Evolutionary conservation across 2,113 vertebrate genomes (phyloP), one percentile per base, ranked within the genome.

Genomic region (Pluvialis apricaria): DNA sequence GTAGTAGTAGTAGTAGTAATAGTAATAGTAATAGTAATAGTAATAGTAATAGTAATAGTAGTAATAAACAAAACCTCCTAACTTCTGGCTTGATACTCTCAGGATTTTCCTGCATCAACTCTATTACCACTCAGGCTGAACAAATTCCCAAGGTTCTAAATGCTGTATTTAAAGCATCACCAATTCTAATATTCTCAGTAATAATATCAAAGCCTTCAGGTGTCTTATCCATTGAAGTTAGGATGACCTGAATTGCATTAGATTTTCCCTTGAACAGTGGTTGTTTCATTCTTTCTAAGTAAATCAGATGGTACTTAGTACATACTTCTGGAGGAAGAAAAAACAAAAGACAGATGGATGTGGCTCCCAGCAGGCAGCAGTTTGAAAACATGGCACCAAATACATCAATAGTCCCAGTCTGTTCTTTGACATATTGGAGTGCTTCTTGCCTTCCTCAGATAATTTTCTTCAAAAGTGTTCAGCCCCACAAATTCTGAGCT

Each of bases 311-410:
- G 83, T 51, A 78, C 49, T 94, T 71, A 65, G 73, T 57, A 69
- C 31, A 57, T 36, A 58, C 16, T 89, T 81, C 77, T 83, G 32
- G 70, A 89, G 44, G 57, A 82, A 86, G 52, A 24, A 93, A 57
- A 89, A 82, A 51, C 80, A 82, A 65, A 90, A 95, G 86, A 85
- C 81, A 93, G 92, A 94, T 87, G 73, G 90, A 95, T 82, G 61
- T 83, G 87, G 40, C 28, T 92, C 70, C 81, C 76, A 94, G 85
- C 55, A 91, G 76, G 81, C 90, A 94, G 81, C 68, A 93, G 61
- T 92, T 86, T 86, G 73, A 91, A 95, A 96, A 82, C 68, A 82
- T 57, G 47, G 70, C 66, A 93, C 84, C 80, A 94, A 94, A 93
- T 76, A 86, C 32, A 76, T 92, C 77, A 89, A 13, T 19, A 77